Evolutionary conservation across 2,113 vertebrate species (phyloP), one percentile per base, ranked within the genome.

Genomic region (Echinops telfairi): DNA sequence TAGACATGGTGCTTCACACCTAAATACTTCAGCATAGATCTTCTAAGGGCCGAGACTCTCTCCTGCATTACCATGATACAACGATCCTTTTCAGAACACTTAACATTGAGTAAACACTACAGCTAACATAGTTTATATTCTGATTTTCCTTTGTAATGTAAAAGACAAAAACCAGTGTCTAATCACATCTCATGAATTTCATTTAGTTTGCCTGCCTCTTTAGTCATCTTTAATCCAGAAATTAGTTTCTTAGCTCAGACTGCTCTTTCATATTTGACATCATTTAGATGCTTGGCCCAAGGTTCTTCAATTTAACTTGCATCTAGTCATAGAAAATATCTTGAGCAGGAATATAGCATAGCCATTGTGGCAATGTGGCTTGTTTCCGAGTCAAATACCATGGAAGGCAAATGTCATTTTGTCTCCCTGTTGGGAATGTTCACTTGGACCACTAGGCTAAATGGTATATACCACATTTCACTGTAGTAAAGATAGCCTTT

Each of bases 191-290:
- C 43, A 25, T 91, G 23, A 36, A 68, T 31, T 82, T 33, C 58
- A 15, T 66, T 71, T 89, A 62, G 62, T 77, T 14, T 0, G 16
- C 36, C 9, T 36, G n/a, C 25, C 23, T 86, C 40, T 71, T 73
- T 71, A 27, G 36, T 78, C 33, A 91, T 33, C 22, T 93, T 92
- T 80, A 81, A 84, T 81, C 78, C 84, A n/a, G 79, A 87, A 25
- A 10, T 17, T 71, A 66, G 47, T 73, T 86, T 23, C 81, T 78
- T 73, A n/a, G 20, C 40, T 60, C 66, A 66, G 89, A 31, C 36
- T 90, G 68, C 17, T 82, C 43, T 86, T 36, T 75, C 15, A 53
- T 47, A 66, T 27, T 43, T 89, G 19, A 29, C n/a, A 76, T 83
- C 87, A 86, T 87, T 76, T 8, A 83, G 40, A 27, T 71, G 79